A percentile compares a stretch with the other conserved stretches of the same genome.
Evolutionary conservation across 2,797 vertebrate genomes (phyloP).

Genomic region (Galago senegalensis): DNA sequence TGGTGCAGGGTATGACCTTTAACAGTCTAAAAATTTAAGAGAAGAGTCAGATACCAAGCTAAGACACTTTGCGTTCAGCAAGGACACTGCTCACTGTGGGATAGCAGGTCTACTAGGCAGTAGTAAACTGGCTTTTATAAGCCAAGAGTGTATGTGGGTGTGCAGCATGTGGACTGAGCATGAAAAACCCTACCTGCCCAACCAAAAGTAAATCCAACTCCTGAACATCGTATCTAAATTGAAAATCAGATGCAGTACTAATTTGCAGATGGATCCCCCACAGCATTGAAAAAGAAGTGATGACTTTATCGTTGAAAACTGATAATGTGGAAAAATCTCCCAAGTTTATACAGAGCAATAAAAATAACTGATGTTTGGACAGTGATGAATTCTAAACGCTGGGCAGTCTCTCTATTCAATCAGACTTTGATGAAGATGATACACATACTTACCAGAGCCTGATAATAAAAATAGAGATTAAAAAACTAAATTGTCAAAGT

Average conservation of each 20-base stretch:
- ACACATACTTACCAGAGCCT: constrained; percentile 76
- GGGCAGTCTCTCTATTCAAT: background rate
- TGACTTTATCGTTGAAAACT: background rate
- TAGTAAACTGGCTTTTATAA: background rate
- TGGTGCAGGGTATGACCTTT: background rate
- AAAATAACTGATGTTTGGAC: background rate
- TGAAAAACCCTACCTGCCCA: background rate
- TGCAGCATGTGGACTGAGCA: background rate
- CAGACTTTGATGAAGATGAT: background rate
- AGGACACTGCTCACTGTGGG: constrained; percentile 31
- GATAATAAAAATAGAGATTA: constrained; percentile 61
- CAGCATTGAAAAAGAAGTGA: background rate
- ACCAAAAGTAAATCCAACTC: background rate
- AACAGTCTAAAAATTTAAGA: background rate
- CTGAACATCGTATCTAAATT: background rate
- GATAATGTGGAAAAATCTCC: background rate
- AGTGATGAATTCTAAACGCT: background rate
- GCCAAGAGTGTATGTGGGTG: background rate
- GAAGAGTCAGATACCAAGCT: background rate
- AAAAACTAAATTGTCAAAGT: constrained; percentile 69
- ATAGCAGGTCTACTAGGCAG: background rate
- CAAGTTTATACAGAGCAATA: background rate
- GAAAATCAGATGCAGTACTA: background rate
- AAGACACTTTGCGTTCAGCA: background rate
- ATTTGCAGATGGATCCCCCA: background rate